Percentiles rank a stretch among this genome's conserved stretches.
These are phyloP conservation scores for Glyptemys insculpta DNA, from an alignment of 2,797 vertebrate species.

Conservation along the genomic window DNA sequence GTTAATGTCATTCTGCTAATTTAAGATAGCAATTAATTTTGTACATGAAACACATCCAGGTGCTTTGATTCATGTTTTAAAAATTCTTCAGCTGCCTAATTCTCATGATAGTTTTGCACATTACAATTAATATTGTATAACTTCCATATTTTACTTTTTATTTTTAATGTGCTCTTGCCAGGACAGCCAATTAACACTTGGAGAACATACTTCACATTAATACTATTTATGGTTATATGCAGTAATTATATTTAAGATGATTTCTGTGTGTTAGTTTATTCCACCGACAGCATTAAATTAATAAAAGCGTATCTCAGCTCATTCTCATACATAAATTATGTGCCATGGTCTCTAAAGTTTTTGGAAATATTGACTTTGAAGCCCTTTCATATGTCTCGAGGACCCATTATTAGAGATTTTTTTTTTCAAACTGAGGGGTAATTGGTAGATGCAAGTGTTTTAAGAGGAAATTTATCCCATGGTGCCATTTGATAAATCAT, in stretches of 20 bases:
- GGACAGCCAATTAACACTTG: constrained; percentile 34
- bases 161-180: constrained; percentile 15
- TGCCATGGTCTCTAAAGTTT: background rate
- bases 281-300: constrained; percentile 38
- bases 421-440: background rate
- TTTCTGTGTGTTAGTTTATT: constrained; percentile 54
- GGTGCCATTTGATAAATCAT: background rate
- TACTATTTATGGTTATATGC: constrained; percentile 29
- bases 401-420: background rate
- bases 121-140: constrained; percentile 41
- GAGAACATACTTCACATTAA: constrained; percentile 33
- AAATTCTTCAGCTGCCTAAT: constrained; percentile 27
- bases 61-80: constrained; percentile 15
- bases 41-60: constrained; percentile 40
- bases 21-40: constrained; percentile 66
- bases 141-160: constrained; percentile 13
- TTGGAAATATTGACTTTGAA: constrained; percentile 27
- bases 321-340: constrained; percentile 39
- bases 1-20: constrained; percentile 53
- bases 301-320: background rate
- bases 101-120: constrained; percentile 49
- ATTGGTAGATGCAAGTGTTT: background rate
- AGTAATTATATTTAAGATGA: constrained; percentile 50
- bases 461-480: background rate
- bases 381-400: constrained; percentile 6